Base-by-base conservation (phyloP, 2,888 invertebrate genomes). In the Catocala nupta region DNA sequence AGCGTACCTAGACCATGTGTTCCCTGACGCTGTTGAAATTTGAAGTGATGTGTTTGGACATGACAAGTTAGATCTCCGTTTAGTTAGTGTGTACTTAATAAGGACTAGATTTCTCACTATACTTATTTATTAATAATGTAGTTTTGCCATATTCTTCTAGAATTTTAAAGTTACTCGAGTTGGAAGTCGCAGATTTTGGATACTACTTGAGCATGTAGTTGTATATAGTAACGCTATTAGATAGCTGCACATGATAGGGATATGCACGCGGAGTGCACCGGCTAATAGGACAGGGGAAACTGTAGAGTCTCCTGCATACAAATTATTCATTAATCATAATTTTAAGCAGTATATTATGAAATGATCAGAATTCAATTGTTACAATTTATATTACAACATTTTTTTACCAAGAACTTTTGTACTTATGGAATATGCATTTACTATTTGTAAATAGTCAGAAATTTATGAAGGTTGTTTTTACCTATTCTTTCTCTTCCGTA, bases 1-100 rank as follows among this genome's bases (percentile, higher is more conserved):
- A 82, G 94, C 95, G 65, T 96, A 96, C 84, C 92, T 96, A 76
- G 95, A 96, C 80, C 95, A 95, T 74, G 92, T 96, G 70, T 96
- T 96, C 80, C 95, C 96, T 63, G 93, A 93, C 71, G 94, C 94
- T 70, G 87, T 94, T 69, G 94, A 94, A 86, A 91, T 94, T 75
- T 94, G 81, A 85, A 70, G 71, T 63, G 65, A 62, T 51, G 62
- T 55, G 65, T 63, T 63, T 47, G 71, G 55, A 77, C 79, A 77
- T 74, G 77, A 78, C 74, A 76, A 73, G 51, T 72, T 65, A 72
- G 77, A 77, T 77, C 77, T 78, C 77, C 63, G 70, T 68, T 73
- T 70, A 74, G 51, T 76, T 76, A 78, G 64, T 70, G 71, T 70
- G 68, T 72, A 77, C 63, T 73, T 70, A 73, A 59, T 71, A 76